Percentiles rank a stretch among this genome's conserved stretches.
These are phyloP conservation scores for Bucco capensis DNA, from an alignment of 2,113 vertebrate genomes.

Conservation along the genomic window DNA sequence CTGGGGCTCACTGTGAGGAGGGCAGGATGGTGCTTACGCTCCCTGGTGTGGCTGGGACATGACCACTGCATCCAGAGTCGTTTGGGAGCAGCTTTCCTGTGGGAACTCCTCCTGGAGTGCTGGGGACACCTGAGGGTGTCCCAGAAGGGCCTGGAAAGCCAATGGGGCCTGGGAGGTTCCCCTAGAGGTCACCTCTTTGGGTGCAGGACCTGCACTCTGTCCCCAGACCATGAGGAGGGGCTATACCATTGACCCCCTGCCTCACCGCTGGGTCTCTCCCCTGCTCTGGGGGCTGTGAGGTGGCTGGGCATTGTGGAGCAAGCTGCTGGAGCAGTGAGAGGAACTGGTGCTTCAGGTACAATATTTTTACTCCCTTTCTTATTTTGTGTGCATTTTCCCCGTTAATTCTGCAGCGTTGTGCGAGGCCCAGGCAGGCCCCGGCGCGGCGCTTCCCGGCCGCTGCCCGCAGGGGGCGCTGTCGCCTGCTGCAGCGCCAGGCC, in stretches of 20 bases:
- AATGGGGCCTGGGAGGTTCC: no score
- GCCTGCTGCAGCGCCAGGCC: not conserved
- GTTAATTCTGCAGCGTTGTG: not conserved
- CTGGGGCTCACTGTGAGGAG: not conserved
- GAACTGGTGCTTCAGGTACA: not conserved
- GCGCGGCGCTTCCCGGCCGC: not conserved
- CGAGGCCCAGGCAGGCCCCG: not conserved
- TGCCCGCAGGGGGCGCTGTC: not conserved
- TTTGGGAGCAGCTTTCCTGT: not conserved
- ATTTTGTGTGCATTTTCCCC: not conserved
- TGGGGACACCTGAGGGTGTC: not conserved
- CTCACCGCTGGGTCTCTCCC: no score
- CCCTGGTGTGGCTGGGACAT: not conserved
- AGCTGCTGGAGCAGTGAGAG: not conserved
- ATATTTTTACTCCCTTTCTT: not conserved
- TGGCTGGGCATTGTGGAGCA: not conserved
- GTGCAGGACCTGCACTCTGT: not conserved
- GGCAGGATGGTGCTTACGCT: not conserved
- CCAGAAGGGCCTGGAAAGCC: not conserved
- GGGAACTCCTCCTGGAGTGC: not conserved
- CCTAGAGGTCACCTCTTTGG: not conserved
- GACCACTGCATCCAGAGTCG: not conserved
- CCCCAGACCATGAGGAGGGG: not conserved
- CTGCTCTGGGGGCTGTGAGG: not conserved
- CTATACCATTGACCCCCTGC: not conserved